These are phyloP conservation scores for Rosalia funebris DNA, from an alignment of 2,888 invertebrate species.

Conservation along the genomic window DNA sequence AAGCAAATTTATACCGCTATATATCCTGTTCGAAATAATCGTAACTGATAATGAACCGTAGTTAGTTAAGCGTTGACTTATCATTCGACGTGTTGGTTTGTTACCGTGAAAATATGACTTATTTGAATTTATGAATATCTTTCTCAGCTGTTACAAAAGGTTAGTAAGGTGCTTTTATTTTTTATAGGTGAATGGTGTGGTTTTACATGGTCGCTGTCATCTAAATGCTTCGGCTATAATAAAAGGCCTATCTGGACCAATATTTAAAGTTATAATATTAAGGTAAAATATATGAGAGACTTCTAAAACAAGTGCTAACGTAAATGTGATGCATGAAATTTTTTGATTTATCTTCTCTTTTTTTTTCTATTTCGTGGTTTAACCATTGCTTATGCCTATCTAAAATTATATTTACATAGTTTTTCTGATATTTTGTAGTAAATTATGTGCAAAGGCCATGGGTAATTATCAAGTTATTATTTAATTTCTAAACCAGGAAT, in stretches of 20 bases:
- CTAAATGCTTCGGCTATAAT: slow-evolving; percentile 96
- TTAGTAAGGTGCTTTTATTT: slow-evolving; percentile 54
- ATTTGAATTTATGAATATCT: slow-evolving; percentile 52
- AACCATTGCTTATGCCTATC: neutral
- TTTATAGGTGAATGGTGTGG: slow-evolving; percentile 90
- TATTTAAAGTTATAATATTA: slow-evolving; percentile 86
- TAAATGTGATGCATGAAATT: neutral
- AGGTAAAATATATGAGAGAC: slow-evolving; percentile 69
- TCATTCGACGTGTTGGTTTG: slow-evolving; percentile 36
- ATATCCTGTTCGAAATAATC: slow-evolving; percentile 41
- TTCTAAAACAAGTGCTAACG: no score
- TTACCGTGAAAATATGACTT: slow-evolving; percentile 44
- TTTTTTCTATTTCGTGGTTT: neutral
- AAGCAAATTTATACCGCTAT: slow-evolving; percentile 38
- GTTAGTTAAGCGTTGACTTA: slow-evolving; percentile 42
- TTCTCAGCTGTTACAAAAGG: slow-evolving; percentile 54
- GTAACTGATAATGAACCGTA: slow-evolving; percentile 40
- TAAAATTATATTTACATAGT: neutral
- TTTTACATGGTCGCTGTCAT: slow-evolving; percentile 93
- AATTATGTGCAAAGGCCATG: neutral
- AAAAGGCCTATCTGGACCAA: slow-evolving; percentile 85
- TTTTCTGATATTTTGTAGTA: neutral
- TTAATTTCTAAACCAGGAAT: neutral
- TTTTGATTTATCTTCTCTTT: neutral
- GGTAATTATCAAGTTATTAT: neutral